Conservation (phyloP, 1,140 invertebrate genomes). For the Cyclina sinensis region DNA sequence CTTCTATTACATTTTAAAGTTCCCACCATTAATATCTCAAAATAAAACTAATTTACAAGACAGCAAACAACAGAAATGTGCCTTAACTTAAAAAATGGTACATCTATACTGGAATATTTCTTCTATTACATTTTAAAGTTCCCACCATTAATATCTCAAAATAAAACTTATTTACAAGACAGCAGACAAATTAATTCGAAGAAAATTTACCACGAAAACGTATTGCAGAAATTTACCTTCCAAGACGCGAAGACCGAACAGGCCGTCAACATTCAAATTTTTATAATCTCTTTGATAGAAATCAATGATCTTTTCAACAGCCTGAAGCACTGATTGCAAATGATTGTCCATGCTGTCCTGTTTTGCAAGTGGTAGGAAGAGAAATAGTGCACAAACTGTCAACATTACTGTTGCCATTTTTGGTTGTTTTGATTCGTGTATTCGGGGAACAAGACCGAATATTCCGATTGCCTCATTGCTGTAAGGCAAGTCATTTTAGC, state of each 20-base stretch:
- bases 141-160: too few relatives aligned
- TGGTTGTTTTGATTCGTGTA: slow-evolving; percentile 40
- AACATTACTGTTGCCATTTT: slow-evolving; percentile 49
- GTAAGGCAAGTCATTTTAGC: not conserved
- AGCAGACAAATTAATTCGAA: too few relatives aligned
- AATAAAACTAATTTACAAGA: too few relatives aligned
- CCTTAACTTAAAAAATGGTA: too few relatives aligned
- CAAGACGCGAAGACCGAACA: slow-evolving; percentile 59
- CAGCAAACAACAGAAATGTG: too few relatives aligned
- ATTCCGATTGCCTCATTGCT: not conserved
- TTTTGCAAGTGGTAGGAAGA: slow-evolving; percentile 54
- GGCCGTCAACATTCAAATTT: slow-evolving; percentile 58
- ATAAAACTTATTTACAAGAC: too few relatives aligned
- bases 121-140: too few relatives aligned
- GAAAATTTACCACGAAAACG: slow-evolving; percentile 60
- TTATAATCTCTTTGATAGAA: slow-evolving; percentile 59
- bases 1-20: too few relatives aligned
- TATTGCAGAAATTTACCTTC: slow-evolving; percentile 51
- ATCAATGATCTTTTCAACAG: slow-evolving; percentile 49
- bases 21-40: too few relatives aligned
- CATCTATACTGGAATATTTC: too few relatives aligned
- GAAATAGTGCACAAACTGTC: slow-evolving; percentile 40
- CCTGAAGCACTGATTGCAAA: slow-evolving; percentile 36
- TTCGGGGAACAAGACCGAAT: not conserved
- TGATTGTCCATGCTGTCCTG: slow-evolving; percentile 21